Evolutionary conservation across 2,888 invertebrate genomes (phyloP).

Genomic region (Epinotia ramella): DNA sequence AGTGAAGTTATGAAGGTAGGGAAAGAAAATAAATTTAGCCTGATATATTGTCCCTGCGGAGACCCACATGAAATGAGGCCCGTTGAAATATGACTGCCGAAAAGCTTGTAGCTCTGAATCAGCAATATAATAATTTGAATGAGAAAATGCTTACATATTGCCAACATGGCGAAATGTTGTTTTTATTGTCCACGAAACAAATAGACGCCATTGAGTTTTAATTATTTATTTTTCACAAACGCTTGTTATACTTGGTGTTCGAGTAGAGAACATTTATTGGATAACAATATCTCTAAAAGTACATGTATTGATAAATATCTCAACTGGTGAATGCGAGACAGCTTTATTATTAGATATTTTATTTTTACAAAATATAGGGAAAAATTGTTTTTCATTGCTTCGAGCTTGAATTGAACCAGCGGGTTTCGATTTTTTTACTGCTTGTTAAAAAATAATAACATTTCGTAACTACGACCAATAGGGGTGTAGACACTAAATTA

Average conservation of each 20-base stretch:
- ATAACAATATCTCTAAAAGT: neutral
- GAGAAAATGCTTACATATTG: conserved; percentile 47
- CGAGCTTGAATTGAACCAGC: too few species aligned
- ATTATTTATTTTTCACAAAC: neutral
- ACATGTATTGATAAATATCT: too few species aligned
- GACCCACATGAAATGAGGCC: conserved; percentile 65
- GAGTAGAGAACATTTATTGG: neutral
- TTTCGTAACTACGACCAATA: too few species aligned
- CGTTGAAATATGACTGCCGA: conserved; percentile 66
- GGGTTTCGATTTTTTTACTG: too few species aligned
- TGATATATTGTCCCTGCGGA: conserved; percentile 72
- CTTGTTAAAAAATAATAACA: too few species aligned
- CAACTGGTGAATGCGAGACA: neutral
- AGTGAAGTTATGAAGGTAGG: conserved; percentile 64
- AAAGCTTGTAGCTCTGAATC: conserved; percentile 54
- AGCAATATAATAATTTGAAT: conserved; percentile 53
- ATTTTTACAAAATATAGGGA: too few species aligned
- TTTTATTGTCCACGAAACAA: conserved; percentile 26
- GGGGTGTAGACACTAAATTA: too few species aligned
- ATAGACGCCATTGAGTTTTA: neutral
- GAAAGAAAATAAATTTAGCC: conserved; percentile 73
- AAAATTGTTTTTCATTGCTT: too few species aligned
- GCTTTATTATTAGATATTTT: too few species aligned
- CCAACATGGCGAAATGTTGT: conserved; percentile 12
- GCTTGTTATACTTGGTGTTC: neutral